Evolutionary conservation across 2,113 vertebrate genomes (phyloP), one percentile per base, ranked within the genome.

Genomic region (Ictalurus furcatus): DNA sequence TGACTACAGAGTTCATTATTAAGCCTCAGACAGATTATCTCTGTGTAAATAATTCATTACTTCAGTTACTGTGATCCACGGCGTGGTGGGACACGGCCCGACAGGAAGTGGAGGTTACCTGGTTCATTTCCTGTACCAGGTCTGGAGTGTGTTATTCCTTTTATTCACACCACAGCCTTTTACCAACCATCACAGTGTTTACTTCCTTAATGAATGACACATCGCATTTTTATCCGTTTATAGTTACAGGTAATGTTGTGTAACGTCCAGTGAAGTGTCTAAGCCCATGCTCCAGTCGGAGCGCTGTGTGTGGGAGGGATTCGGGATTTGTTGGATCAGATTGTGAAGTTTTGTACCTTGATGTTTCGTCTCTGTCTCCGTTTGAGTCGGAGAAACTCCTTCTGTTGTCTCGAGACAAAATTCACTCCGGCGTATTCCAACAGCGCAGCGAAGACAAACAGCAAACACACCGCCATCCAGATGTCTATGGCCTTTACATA

Each of bases 401-500:
- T 99, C 94, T 99, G 98, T 92, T 99, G 98, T 93, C 98, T 96
- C 93, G 98, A 99, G 93, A 99, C 98, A 88, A 99, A 99, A 95
- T 99, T 99, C 93, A 99, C 98, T 73, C 98, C 98, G 56, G 98
- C 98, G 69, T 99, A 99, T 93, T 99, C 98, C 91, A 99, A 95
- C 92, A 99, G 93, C 28, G 98, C 98, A 86, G 98, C 97, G 93
- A 99, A 99, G 92, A 99, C 98, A 91, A 99, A 99, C 93, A 99
- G 97, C 91, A 99, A 97, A 95, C 98, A 99, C 89, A 99, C 98
- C 0, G 98, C 98, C 98, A 99, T 99, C 98, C 98, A 99, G 93
- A 99, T 98, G 92, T 99, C 98, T 7, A 99, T 99, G 69, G 98
- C 98, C 96, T 99, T 99, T 91, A 99, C 98, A 0, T 99, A 99